Evolutionary conservation across 2,113 vertebrate species (phyloP).

Genomic region (Dipodomys merriami): DNA sequence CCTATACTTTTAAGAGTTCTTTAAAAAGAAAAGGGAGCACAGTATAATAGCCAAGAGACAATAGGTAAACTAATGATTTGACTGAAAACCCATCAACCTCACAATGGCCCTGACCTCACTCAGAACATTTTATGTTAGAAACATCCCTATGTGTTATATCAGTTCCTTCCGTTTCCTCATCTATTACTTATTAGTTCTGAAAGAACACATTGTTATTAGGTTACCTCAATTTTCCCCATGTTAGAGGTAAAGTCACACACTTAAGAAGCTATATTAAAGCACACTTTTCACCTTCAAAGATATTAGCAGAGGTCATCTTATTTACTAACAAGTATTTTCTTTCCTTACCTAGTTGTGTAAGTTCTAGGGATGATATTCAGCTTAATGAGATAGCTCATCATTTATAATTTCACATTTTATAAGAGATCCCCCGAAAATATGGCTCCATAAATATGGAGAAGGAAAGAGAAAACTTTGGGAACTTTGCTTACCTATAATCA

Average conservation of each 20-base stretch:
- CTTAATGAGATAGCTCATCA: background rate
- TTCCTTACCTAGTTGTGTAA: background rate
- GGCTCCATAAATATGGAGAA: background rate
- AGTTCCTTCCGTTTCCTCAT: background rate
- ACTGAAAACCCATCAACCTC: background rate
- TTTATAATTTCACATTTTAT: background rate
- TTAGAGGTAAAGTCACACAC: background rate
- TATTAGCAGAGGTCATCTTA: background rate
- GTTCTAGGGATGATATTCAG: background rate
- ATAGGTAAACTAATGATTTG: background rate
- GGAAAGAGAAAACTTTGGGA: background rate
- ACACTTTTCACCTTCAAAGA: background rate
- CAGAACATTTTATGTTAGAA: background rate
- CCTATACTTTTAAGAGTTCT: slow-evolving; percentile 2
- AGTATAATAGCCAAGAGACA: background rate
- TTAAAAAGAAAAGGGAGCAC: no score
- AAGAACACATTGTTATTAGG: background rate
- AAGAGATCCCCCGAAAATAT: background rate
- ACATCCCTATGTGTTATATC: background rate
- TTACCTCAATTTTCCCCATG: background rate
- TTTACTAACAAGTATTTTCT: background rate
- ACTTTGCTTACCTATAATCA: background rate
- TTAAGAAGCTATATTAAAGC: background rate
- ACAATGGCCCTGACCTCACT: background rate
- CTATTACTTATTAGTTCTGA: background rate